These are phyloP conservation scores for Chesias legatella DNA, from an alignment of 2,888 invertebrate species.

Conservation along the genomic window DNA sequence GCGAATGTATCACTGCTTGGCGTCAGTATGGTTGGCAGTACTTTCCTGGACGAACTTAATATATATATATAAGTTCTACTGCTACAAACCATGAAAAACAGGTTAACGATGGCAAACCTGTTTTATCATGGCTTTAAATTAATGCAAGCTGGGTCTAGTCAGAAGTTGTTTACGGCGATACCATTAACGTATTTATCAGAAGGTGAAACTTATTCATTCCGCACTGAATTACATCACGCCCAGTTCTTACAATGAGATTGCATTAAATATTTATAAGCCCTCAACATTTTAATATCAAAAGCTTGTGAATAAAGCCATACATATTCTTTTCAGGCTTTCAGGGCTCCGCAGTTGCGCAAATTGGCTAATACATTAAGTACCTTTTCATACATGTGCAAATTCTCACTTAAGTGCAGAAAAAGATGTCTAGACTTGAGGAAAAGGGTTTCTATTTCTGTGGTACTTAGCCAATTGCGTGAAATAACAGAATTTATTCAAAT, in stretches of 20 bases:
- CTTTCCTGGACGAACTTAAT: too few species aligned
- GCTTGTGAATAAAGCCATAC: constrained; percentile 48
- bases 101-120: too few species aligned
- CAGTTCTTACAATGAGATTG: constrained; percentile 53
- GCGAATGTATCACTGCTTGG: too few species aligned
- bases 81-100: too few species aligned
- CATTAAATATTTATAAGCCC: constrained; percentile 63
- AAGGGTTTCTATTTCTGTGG: constrained; percentile 13
- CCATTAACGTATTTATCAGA: constrained; percentile 26
- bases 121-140: too few species aligned
- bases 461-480: constrained; percentile 8
- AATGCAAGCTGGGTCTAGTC: too few species aligned
- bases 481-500: constrained; percentile 9
- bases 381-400: constrained; percentile 24
- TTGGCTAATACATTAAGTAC: constrained; percentile 25
- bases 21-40: too few species aligned
- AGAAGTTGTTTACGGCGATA: not conserved
- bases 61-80: too few species aligned
- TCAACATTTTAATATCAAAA: constrained; percentile 62
- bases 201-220: constrained; percentile 18
- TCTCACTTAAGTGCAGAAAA: constrained; percentile 10
- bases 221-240: constrained; percentile 40
- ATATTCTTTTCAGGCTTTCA: constrained; percentile 37
- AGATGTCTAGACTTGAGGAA: constrained; percentile 21
- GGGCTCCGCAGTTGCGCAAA: constrained; percentile 25